Evolutionary conservation across 37 sponge, comb jelly and placozoan species (phyloP), one percentile per base, ranked within the genome.

Genomic region (Ianthella basta): DNA sequence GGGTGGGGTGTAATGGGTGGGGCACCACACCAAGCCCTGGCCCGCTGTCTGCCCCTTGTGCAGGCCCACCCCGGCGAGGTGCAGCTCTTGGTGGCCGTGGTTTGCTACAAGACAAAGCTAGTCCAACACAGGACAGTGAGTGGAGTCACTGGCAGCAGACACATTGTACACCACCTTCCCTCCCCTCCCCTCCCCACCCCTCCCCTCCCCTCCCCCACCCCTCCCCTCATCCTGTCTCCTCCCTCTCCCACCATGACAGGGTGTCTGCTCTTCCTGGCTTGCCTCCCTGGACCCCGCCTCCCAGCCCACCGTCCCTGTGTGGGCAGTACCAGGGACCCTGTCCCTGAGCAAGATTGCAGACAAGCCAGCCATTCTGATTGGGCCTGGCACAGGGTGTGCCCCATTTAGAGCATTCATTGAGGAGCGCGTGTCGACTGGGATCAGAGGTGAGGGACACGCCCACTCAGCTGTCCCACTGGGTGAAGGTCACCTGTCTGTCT

Each of bases 361-460:
- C 53, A 80, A 50, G 29, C 88, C 89, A 56, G 82, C 91, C 80
- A 88, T 97, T 83, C 92, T 97, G 95, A 57, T 97, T 27, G 97
- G 97, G 25, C 97, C 97, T 25, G 99, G 99, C 16, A 99, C 99
- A 27, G 99, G 99, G 39, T 93, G 94, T 87, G 99, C 99, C 40
- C 99, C 99, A 38, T 99, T 99, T 81, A 94, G 99, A 86, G 85
- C 92, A 23, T 82, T 87, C 80, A 91, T 97, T 44, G 88, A 91
- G 54, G 91, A 95, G 81, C 66, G 95, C 70, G 35, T 83, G 14
- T 44, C 39, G 0, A 63, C 80, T 41, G 80, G 86, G 34, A 37
- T 61, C 4, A 68, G 68, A 0, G 74, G 91, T 87, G 88, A 66
- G 55, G 84, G 30, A 13, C 68, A 6, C 19, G 2, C 13, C 70